A percentile compares a stretch with the other conserved stretches of the same genome.
These are phyloP conservation scores for Drosophila virilis DNA, from an alignment of 1,140 invertebrate species.

Conservation along the genomic window DNA sequence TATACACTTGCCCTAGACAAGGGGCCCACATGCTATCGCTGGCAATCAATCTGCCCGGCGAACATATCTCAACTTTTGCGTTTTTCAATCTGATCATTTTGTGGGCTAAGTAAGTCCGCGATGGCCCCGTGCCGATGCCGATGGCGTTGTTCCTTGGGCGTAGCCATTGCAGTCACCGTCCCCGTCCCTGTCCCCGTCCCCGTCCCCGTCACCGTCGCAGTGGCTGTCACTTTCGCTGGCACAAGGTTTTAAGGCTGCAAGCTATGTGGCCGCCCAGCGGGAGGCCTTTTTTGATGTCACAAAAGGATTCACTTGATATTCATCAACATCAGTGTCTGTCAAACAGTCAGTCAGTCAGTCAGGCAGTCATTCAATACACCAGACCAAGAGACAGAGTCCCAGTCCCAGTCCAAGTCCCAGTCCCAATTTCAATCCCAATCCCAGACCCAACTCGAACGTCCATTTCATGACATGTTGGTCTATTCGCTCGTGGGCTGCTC, in stretches of 20 bases:
- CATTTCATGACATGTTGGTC: constrained; percentile 58
- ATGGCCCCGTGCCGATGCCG: constrained; percentile 33
- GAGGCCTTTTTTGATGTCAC: constrained; percentile 81
- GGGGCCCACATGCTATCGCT: constrained; percentile 65
- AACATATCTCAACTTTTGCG: constrained; percentile 81
- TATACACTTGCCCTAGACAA: constrained; percentile 67
- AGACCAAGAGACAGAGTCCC: constrained; percentile 32
- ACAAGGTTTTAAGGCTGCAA: constrained; percentile 52
- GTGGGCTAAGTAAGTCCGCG: constrained; percentile 76
- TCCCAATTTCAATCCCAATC: constrained; percentile 22
- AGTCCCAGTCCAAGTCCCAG: constrained; percentile 9
- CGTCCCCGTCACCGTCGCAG: constrained; percentile 6
- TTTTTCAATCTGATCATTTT: constrained; percentile 80
- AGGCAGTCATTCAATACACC: constrained; percentile 72
- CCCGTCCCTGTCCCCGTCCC: constrained; percentile 11
- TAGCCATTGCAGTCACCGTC: constrained; percentile 21
- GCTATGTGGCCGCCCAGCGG: constrained; percentile 59
- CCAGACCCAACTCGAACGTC: constrained; percentile 58
- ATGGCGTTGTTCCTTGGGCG: constrained; percentile 48
- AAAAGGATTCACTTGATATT: constrained; percentile 84
- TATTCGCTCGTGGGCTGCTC: constrained; percentile 35
- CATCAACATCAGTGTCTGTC: constrained; percentile 84
- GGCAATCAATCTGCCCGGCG: constrained; percentile 76
- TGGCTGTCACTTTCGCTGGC: constrained; percentile 63
- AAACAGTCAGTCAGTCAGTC: constrained; percentile 70